Evolutionary conservation across 1,140 invertebrate species (phyloP).

Genomic region (Arion vulgaris): DNA sequence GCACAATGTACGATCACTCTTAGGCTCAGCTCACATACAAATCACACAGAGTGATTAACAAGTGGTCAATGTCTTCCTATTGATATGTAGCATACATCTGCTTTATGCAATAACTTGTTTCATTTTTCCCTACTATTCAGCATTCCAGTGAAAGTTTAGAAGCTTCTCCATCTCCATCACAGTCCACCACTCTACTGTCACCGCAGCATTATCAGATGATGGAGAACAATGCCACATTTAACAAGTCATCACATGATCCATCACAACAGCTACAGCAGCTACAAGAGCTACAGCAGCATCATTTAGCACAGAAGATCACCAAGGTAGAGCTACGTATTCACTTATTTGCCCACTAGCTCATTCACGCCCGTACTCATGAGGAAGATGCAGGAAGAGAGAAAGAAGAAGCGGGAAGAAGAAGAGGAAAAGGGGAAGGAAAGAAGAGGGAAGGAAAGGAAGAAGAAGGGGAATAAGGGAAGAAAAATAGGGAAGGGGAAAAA

Average conservation of each 20-base stretch:
- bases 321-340: neutral
- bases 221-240: conserved; percentile 76
- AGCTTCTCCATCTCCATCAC: conserved; percentile 29
- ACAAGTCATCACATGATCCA: conserved; percentile 79
- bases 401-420: neutral
- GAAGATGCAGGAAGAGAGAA: neutral
- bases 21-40: too few species aligned
- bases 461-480: too few species aligned
- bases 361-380: neutral
- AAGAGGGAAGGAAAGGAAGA: too few species aligned
- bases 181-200: conserved; percentile 78
- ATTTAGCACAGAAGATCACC: conserved; percentile 78
- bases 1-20: too few species aligned
- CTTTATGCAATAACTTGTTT: too few species aligned
- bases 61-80: too few species aligned
- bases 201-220: conserved; percentile 86
- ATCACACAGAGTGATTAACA: too few species aligned
- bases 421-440: too few species aligned
- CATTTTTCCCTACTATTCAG: too few species aligned
- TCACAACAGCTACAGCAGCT: conserved; percentile 83
- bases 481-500: too few species aligned
- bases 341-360: neutral
- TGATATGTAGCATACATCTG: too few species aligned
- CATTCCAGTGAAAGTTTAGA: conserved; percentile 48
- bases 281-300: too few species aligned